Base-by-base conservation (phyloP, 2,797 vertebrate species). In the Rallus crepitans region DNA sequence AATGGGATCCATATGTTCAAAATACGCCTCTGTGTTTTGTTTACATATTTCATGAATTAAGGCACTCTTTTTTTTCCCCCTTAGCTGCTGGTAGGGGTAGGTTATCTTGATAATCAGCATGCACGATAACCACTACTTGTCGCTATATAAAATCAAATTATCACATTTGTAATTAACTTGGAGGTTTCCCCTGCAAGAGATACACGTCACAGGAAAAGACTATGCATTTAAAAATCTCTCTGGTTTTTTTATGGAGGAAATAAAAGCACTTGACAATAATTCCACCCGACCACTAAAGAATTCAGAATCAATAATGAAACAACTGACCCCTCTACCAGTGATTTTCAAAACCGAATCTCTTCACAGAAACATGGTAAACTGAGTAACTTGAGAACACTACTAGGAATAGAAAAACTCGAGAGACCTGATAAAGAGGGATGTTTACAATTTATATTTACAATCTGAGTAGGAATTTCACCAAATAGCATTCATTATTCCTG, bases 1-100 rank as follows among this genome's bases (percentile, higher is more conserved):
- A 95, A 72, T 78, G 40, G 50, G 82, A 90, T 84, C 89, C 97
- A 98, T 87, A 97, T 98, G 98, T 96, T 98, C 97, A 94, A 87
- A 96, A 97, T 97, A 89, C 79, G 90, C 31, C 31, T 94, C 94
- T 52, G 79, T 56, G 66, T 84, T 92, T 94, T 94, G 85, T 94
- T 97, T 97, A 88, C 52, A 23, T 80, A 50, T 87, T 95, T 96
- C 24, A 75, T 87, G 82, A 96, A 86, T 84, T 86, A 92, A 88
- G 69, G 23, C 42, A 65, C 63, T 75, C 48, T 80, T 78, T 92
- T 90, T 84, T 66, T 95, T 45, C 18, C 93, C 93, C 93, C 93
- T 89, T 97, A 94, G 45, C 48, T 96, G 52, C 30, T 87, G 45
- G 40, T 73, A 73, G 71, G 33, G 40, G 40, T 73, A 71, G 71